These are phyloP conservation scores for Cuniculus paca DNA, from an alignment of 2,797 vertebrate genomes.

Conservation along the genomic window DNA sequence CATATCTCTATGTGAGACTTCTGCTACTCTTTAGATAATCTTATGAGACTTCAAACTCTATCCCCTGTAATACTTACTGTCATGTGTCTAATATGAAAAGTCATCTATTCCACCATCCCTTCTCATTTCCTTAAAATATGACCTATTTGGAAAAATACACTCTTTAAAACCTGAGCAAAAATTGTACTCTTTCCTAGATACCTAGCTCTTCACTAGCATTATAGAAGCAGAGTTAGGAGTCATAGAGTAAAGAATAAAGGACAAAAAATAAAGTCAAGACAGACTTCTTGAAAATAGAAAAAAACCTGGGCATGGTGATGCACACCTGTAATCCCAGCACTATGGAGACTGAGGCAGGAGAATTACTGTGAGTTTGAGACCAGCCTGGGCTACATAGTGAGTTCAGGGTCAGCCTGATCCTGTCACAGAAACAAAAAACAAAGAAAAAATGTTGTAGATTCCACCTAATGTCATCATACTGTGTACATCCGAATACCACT, in stretches of 20 bases:
- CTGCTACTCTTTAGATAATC: conserved; percentile 18
- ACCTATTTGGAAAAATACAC: conserved; percentile 16
- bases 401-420: background rate
- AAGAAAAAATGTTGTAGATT: background rate
- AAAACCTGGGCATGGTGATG: background rate
- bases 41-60: background rate
- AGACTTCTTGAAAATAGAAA: conserved; percentile 10
- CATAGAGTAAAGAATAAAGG: background rate
- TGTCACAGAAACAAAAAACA: background rate
- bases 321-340: background rate
- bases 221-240: background rate
- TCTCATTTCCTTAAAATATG: conserved; percentile 31
- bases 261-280: background rate
- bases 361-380: background rate
- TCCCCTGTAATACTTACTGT: background rate
- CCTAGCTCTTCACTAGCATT: background rate
- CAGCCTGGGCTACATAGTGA: background rate
- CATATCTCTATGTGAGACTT: background rate
- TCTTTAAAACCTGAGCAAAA: background rate
- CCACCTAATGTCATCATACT: background rate
- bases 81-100: background rate
- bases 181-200: background rate
- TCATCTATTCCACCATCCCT: background rate
- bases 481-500: background rate
- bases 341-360: background rate